Evolutionary conservation across 2,888 invertebrate species (phyloP).

Genomic region (Onthophagus sagittarius): DNA sequence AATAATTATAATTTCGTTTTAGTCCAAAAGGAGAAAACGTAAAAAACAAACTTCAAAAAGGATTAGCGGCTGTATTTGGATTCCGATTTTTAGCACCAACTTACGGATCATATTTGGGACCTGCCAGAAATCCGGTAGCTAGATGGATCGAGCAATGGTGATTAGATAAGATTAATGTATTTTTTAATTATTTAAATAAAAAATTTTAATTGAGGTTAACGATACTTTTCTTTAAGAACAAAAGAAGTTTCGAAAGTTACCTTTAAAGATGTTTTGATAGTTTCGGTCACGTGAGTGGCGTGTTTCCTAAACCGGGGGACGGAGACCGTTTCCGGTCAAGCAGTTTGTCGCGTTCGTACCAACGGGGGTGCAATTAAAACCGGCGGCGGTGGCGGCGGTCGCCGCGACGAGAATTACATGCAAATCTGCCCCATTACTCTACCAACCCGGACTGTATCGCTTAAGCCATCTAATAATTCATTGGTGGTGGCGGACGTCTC

Average conservation of each 20-base stretch:
- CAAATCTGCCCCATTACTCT: constrained; percentile 27
- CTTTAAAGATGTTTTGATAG: background rate
- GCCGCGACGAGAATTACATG: constrained; percentile 36
- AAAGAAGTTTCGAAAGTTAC: background rate
- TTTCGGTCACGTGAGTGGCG: background rate
- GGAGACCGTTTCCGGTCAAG: constrained; percentile 39
- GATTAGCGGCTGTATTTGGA: background rate
- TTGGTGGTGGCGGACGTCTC: background rate
- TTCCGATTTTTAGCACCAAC: background rate
- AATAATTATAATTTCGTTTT: background rate
- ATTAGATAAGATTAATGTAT: background rate
- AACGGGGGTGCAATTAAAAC: constrained; percentile 40
- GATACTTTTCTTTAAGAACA: background rate
- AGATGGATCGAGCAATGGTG: background rate
- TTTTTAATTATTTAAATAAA: no score
- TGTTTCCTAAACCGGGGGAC: background rate
- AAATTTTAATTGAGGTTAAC: background rate
- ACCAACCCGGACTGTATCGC: constrained; percentile 4
- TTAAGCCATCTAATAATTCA: constrained; percentile 7
- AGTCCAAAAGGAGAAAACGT: background rate
- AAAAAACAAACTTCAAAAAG: background rate
- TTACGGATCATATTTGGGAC: background rate
- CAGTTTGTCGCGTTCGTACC: constrained; percentile 33
- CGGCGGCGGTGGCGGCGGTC: constrained; percentile 37
- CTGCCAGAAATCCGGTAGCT: background rate